Base-by-base conservation (phyloP, 1,140 invertebrate species). In the Planococcus citri region DNA sequence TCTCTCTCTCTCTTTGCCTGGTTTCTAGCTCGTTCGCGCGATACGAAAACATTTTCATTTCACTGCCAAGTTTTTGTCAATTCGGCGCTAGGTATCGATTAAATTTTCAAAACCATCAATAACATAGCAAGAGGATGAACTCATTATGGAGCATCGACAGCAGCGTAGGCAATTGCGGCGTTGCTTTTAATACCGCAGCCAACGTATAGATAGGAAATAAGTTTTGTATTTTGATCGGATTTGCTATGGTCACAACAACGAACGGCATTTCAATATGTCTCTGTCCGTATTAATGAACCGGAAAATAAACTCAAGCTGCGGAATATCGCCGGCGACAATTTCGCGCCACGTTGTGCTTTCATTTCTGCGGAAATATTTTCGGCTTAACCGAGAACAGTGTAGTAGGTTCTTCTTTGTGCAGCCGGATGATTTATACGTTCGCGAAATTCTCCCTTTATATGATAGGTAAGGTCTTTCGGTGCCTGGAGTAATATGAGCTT, bases 31-130 rank as follows among this genome's bases (percentile, higher is more conserved):
- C 41, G 6, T 9, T 51, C 41, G 17, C 41, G 41, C 41, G 41
- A 51, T 51, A 51, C 41, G 10, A 51, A 9, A 51, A 51, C 41
- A 20, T 51, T 51, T 20, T 51, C 41, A 51, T 51, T 51, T 51
- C n/a, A 51, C 41, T 51, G 41, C 41, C 41, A 51, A 51, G 41
- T 51, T 51, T 51, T 51, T 51, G 41, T 51, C 41, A 51, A 17
- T 51, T 51, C 41, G 41, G 29, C 29, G 29, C 29, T 3, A 6
- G 12, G 17, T 51, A 51, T 51, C n/a, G 41, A 51, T 51, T 51
- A 20, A 51, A 51, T 51, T n/a, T 51, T 51, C 41, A 51, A 51
- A 51, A 51, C 41, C 41, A 51, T 51, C 41, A 51, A 51, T 51
- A 51, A 51, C 41, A 6, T n/a, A 3, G 14, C 33, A 37, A 37